Conservation (phyloP, 2,888 invertebrate species). For the Tenodera sinensis region DNA sequence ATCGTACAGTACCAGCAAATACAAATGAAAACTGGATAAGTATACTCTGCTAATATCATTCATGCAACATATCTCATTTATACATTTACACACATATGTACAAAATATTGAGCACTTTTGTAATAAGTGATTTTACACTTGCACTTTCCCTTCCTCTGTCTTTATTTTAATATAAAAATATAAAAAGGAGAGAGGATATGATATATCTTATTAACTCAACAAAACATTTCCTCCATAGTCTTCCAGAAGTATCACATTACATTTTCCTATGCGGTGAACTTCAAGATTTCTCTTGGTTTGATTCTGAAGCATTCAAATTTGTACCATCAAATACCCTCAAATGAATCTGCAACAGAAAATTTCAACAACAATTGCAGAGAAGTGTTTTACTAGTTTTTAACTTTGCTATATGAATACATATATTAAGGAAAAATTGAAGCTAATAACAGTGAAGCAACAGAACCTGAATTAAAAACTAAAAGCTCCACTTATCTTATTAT, state of each 20-base stretch:
- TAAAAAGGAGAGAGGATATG: background rate
- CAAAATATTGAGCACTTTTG: slow-evolving; percentile 1
- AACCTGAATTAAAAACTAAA: too few species aligned
- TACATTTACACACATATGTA: background rate
- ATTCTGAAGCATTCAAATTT: slow-evolving; percentile 54
- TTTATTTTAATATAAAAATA: background rate
- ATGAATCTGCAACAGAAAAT: slow-evolving; percentile 58
- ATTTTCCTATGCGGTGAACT: background rate
- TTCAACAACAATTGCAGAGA: background rate
- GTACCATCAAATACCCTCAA: slow-evolving; percentile 67
- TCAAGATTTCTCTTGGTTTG: background rate
- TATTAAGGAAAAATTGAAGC: too few species aligned
- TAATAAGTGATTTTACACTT: background rate
- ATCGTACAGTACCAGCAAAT: background rate
- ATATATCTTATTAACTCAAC: background rate
- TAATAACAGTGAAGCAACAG: too few species aligned
- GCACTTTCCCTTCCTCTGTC: background rate
- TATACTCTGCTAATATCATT: background rate
- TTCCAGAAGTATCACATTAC: background rate
- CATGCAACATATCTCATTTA: background rate
- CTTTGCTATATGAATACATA: too few species aligned
- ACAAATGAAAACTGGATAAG: background rate
- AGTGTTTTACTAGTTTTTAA: background rate
- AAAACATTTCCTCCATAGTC: background rate
- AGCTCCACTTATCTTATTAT: too few species aligned